These are phyloP conservation scores for Sciurus vulgaris DNA, from an alignment of 2,797 vertebrate genomes.

Conservation along the genomic window DNA sequence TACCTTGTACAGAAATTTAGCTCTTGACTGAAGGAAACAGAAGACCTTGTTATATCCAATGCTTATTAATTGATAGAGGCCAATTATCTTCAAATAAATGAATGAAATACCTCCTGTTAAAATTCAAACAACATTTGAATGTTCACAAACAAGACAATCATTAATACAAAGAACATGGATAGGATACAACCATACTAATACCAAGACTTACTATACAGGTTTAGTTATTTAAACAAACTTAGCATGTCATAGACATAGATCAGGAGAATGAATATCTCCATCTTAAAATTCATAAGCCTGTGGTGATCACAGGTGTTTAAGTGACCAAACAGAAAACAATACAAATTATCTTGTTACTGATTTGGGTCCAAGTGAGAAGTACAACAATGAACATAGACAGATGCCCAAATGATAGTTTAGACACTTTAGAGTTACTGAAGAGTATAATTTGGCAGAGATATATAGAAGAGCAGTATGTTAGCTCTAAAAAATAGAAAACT, in stretches of 20 bases:
- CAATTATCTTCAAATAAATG: not conserved
- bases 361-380: not conserved
- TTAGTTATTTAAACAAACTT: not conserved
- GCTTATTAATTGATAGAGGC: not conserved
- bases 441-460: not conserved
- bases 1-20: not conserved
- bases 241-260: not conserved
- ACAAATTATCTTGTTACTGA: not conserved
- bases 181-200: not conserved
- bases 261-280: not conserved
- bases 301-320: not conserved
- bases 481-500: not conserved
- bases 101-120: not conserved
- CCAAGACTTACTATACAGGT: not conserved
- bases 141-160: not conserved
- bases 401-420: not conserved
- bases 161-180: not conserved
- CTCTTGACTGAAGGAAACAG: not conserved
- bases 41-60: not conserved
- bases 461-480: not conserved
- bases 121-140: not conserved
- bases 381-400: not conserved
- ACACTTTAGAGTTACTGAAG: not conserved
- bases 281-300: not conserved
- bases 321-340: not conserved